Percentiles rank a stretch among this genome's conserved stretches.
These are phyloP conservation scores for Grammomys dolichurus DNA, from an alignment of 2,113 vertebrate species.

Conservation along the genomic window DNA sequence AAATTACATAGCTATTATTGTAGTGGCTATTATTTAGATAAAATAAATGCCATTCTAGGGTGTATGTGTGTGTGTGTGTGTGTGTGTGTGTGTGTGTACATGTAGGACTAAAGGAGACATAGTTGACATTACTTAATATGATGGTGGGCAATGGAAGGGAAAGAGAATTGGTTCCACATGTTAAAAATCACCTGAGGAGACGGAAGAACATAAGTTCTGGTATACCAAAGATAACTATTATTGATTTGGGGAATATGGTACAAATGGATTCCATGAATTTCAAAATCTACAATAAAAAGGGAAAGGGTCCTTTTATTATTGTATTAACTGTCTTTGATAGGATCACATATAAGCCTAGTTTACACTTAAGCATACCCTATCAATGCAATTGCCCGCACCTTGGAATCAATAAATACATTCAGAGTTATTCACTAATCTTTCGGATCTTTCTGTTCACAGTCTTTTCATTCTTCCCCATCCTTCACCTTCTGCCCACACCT, in stretches of 20 bases:
- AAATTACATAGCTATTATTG: slow-evolving; percentile 42
- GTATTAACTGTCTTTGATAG: slow-evolving; percentile 56
- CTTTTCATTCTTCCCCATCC: not conserved
- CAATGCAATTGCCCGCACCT: not conserved
- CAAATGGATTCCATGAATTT: slow-evolving; percentile 68
- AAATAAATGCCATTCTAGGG: not conserved
- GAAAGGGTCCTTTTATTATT: slow-evolving; percentile 14
- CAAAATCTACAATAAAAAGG: slow-evolving; percentile 49
- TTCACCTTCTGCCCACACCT: not conserved
- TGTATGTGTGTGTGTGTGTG: not conserved
- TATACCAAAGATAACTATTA: slow-evolving; percentile 46
- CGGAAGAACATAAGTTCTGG: slow-evolving; percentile 71
- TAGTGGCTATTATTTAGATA: not conserved
- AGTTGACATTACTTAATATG: not conserved
- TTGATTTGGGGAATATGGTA: slow-evolving; percentile 39
- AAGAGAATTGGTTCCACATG: slow-evolving; percentile 67
- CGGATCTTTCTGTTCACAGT: not conserved
- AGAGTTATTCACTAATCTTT: not conserved
- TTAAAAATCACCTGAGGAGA: slow-evolving; percentile 68
- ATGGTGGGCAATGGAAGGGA: slow-evolving; percentile 14
- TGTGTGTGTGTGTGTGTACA: not conserved
- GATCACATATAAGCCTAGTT: slow-evolving; percentile 41
- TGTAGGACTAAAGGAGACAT: not conserved
- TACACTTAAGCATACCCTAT: not conserved
- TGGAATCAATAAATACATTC: not conserved